phyloP scores from a whole-genome alignment of 1,140 invertebrate species.

The Cyclargus thomasi region DNA sequence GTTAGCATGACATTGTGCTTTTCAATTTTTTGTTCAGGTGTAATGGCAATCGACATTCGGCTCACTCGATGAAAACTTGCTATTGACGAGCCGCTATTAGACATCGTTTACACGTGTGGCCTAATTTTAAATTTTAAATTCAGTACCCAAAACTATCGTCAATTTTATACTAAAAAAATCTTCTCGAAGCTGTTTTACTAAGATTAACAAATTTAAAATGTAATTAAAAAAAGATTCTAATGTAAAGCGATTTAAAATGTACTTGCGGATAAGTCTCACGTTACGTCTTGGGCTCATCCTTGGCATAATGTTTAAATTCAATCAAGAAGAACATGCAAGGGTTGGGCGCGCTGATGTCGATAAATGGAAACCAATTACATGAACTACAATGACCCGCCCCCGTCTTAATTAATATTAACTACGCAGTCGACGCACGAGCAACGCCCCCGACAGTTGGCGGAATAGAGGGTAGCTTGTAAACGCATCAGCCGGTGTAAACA shows the following conservation, averaged over 20 bases:
- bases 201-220: too few species aligned
- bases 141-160: too few species aligned
- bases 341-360: slow-evolving; percentile 31
- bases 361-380: slow-evolving; percentile 56
- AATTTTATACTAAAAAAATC: too few species aligned
- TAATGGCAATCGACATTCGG: background rate
- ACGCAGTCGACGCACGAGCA: slow-evolving; percentile 36
- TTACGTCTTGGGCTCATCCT: slow-evolving; percentile 11
- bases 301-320: slow-evolving; percentile 22
- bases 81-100: background rate
- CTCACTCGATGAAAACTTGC: background rate
- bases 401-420: slow-evolving; percentile 70
- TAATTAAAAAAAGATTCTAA: background rate
- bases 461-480: slow-evolving; percentile 41
- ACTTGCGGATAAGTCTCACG: background rate
- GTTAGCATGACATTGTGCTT: background rate
- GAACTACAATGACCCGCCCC: slow-evolving; percentile 45
- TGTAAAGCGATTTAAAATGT: background rate
- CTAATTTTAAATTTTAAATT: too few species aligned
- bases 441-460: slow-evolving; percentile 55
- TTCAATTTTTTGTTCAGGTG: background rate
- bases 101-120: background rate
- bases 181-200: too few species aligned
- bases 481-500: slow-evolving; percentile 61
- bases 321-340: slow-evolving; percentile 24